Percentiles rank a stretch among this genome's conserved stretches.
Evolutionary conservation across 92 coral and sea anemone species (phyloP).

Genomic region (Paramuricea clavata): DNA sequence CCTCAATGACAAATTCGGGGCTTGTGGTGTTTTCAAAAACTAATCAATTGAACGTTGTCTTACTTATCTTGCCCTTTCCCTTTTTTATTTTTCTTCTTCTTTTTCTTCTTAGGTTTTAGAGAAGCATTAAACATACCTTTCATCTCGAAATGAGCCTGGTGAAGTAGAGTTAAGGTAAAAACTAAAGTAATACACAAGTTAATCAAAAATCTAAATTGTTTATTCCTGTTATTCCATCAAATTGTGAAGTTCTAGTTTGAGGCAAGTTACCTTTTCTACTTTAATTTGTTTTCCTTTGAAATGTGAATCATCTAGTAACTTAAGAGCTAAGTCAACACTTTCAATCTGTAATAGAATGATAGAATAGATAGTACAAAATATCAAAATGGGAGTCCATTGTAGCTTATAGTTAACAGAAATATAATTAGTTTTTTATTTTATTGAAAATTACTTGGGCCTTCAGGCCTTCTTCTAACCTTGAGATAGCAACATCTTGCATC

Average conservation of each 20-base stretch:
- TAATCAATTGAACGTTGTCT: neutral
- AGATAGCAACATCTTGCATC: conserved; percentile 95
- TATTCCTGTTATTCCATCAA: too few relatives aligned
- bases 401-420: too few relatives aligned
- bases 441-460: too few relatives aligned
- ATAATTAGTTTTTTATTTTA: too few relatives aligned
- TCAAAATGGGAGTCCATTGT: too few relatives aligned
- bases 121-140: conserved; percentile 91
- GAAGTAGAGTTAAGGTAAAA: neutral
- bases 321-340: conserved; percentile 90
- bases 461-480: too few relatives aligned
- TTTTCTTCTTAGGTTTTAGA: conserved; percentile 96
- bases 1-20: too few relatives aligned
- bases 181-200: neutral
- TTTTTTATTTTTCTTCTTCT: conserved; percentile 88
- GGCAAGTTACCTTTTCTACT: conserved; percentile 84
- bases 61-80: conserved; percentile 93
- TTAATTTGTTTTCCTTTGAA: conserved; percentile 78
- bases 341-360: conserved; percentile 72
- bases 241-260: neutral
- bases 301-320: conserved; percentile 87
- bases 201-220: too few relatives aligned
- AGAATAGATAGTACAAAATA: neutral
- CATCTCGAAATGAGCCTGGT: conserved; percentile 92
- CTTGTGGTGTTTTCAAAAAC: too few relatives aligned